Evolutionary conservation across 2,888 invertebrate species (phyloP).

Genomic region (Phytoseiulus persimilis): DNA sequence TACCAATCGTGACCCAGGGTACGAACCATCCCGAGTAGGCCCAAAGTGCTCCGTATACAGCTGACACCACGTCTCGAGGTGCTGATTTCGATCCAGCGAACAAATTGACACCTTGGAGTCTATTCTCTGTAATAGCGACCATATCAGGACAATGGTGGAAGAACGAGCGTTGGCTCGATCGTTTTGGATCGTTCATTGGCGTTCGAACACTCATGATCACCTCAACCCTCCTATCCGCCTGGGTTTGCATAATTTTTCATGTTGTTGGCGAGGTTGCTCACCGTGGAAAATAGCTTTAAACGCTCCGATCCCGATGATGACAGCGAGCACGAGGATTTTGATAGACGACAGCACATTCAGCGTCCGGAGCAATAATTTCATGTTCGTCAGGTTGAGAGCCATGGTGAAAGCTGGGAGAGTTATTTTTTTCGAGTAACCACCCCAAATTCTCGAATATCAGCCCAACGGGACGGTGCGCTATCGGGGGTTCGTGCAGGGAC

Average conservation of each 20-base stretch:
- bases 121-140: not conserved
- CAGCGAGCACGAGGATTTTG: not conserved
- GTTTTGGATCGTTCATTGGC: too few relatives aligned
- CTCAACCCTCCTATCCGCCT: too few relatives aligned
- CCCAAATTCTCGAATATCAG: too few relatives aligned
- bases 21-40: slow-evolving; percentile 17
- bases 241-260: too few relatives aligned
- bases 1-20: not conserved
- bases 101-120: not conserved
- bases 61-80: not conserved
- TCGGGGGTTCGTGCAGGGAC: too few relatives aligned
- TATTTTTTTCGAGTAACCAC: not conserved
- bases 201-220: too few relatives aligned
- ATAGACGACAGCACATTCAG: not conserved
- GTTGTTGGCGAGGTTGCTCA: too few relatives aligned
- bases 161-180: too few relatives aligned
- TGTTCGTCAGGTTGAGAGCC: slow-evolving; percentile 9
- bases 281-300: not conserved
- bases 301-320: not conserved
- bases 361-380: not conserved
- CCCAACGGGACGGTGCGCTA: too few relatives aligned
- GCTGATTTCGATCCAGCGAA: not conserved
- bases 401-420: not conserved
- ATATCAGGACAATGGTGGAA: too few relatives aligned
- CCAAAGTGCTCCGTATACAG: slow-evolving; percentile 30